Evolutionary conservation across 1,140 invertebrate species (phyloP), one percentile per base, ranked within the genome.

Genomic region (Lepidostoma basale): DNA sequence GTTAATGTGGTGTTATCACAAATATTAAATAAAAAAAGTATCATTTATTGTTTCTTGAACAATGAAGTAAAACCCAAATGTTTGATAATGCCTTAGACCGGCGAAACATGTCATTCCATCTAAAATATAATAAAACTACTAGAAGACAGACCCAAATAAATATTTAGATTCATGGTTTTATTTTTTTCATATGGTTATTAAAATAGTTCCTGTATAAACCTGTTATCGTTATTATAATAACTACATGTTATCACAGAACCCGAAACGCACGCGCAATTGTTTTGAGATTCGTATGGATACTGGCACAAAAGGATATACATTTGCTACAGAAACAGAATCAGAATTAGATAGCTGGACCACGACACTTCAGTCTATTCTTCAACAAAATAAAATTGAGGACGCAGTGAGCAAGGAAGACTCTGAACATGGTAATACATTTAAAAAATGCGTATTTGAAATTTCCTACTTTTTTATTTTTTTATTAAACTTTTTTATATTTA

Each of bases 221-320:
- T 36, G 33, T 8, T 36, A 36, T 36, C 6, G 6, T 36, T 36
- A 36, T 36, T 8, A 6, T 8, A 36, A 36, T 36, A 36, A n/a
- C 6, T n/a, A n/a, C n/a, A n/a, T n/a, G n/a, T n/a, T n/a, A 28
- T 83, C 81, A 33, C 75, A 94, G 91, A 95, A 93, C 84, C 79
- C 88, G 26, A 94, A 94, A 81, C 86, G 92, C 70, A 93, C 92
- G n/a, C 87, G 90, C 73, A 91, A 87, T 77, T 92, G 92, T 78
- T 96, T 97, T 81, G 94, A 97, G 77, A 78, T 97, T 23, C 86
- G 89, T 68, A 94, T 95, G 91, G 88, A 88, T 22, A 89, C 90
- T 10, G 89, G 89, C 26, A 88, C 90, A 67, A 93, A 93, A 77
- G 92, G 90, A 0, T 94, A 93, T 75, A 87, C 92, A 18, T 85